These are phyloP conservation scores for Prenolepis imparis DNA, from an alignment of 2,888 invertebrate genomes.

Conservation along the genomic window DNA sequence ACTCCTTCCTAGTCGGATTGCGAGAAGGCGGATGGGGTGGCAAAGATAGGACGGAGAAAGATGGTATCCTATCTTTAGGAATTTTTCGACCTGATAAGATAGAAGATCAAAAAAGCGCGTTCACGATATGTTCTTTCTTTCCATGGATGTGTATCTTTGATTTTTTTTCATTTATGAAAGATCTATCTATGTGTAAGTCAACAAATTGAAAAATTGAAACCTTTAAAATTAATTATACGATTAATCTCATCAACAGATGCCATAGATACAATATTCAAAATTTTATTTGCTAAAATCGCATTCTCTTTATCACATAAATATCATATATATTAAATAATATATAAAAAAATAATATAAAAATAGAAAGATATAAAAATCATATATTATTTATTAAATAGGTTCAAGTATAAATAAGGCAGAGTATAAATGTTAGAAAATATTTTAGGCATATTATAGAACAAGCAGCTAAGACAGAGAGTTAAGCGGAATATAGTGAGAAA, in stretches of 20 bases:
- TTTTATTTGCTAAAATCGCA: too few species aligned
- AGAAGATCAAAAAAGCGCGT: slow-evolving; percentile 72
- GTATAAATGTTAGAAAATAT: neutral
- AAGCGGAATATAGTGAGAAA: slow-evolving; percentile 9
- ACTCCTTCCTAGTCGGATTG: slow-evolving; percentile 63
- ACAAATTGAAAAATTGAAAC: neutral
- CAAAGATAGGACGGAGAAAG: slow-evolving; percentile 39
- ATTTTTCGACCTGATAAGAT: slow-evolving; percentile 62
- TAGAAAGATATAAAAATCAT: too few species aligned
- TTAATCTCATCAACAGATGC: too few species aligned
- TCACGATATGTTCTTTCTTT: slow-evolving; percentile 56
- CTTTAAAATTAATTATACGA: neutral
- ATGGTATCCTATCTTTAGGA: slow-evolving; percentile 37
- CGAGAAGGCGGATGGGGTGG: slow-evolving; percentile 40
- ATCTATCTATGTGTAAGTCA: neutral
- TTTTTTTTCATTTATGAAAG: slow-evolving; percentile 1
- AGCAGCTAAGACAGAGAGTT: neutral
- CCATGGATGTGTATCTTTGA: neutral
- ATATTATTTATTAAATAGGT: too few species aligned
- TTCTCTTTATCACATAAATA: too few species aligned
- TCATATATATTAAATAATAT: too few species aligned
- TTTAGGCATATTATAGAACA: neutral
- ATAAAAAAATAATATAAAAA: too few species aligned
- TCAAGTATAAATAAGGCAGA: too few species aligned
- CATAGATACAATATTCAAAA: too few species aligned